Conservation (phyloP, 1,140 invertebrate genomes). For the Platyura marginata region DNA sequence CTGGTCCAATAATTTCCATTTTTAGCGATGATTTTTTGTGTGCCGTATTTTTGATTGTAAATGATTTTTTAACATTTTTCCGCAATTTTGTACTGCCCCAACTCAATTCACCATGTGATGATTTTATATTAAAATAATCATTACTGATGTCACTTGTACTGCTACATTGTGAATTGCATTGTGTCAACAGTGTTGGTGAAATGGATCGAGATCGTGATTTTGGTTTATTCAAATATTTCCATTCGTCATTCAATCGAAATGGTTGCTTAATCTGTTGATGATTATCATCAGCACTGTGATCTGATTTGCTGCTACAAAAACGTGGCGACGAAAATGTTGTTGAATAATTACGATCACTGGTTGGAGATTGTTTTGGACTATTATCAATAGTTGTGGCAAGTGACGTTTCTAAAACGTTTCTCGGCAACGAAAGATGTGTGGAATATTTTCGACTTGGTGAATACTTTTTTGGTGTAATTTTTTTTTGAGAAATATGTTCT, state of each 20-base stretch:
- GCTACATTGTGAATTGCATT: slow-evolving; percentile 17
- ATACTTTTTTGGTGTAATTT: too few species aligned
- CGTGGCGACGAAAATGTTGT: too few species aligned
- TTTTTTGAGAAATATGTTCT: too few species aligned
- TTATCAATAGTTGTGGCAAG: neutral
- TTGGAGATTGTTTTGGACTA: neutral
- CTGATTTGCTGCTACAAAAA: neutral
- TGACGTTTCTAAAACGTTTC: too few species aligned
- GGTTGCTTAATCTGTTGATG: neutral
- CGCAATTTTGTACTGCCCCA: slow-evolving; percentile 22
- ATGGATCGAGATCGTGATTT: neutral
- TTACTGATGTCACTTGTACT: slow-evolving; percentile 24
- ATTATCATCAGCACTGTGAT: neutral
- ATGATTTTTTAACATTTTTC: slow-evolving; percentile 15
- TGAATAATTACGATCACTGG: neutral
- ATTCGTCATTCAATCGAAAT: neutral
- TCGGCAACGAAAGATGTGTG: too few species aligned
- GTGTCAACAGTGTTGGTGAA: slow-evolving; percentile 1
- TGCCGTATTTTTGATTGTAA: slow-evolving; percentile 20
- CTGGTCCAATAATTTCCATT: slow-evolving; percentile 17
- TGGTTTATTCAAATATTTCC: neutral
- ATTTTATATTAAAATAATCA: slow-evolving; percentile 20
- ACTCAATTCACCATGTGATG: slow-evolving; percentile 13
- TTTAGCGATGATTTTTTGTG: slow-evolving; percentile 16
- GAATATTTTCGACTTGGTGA: too few species aligned